Percentiles rank a stretch among this genome's conserved stretches.
Conservation (phyloP, 2,888 invertebrate species). For the Eustalomyia histrio region DNA sequence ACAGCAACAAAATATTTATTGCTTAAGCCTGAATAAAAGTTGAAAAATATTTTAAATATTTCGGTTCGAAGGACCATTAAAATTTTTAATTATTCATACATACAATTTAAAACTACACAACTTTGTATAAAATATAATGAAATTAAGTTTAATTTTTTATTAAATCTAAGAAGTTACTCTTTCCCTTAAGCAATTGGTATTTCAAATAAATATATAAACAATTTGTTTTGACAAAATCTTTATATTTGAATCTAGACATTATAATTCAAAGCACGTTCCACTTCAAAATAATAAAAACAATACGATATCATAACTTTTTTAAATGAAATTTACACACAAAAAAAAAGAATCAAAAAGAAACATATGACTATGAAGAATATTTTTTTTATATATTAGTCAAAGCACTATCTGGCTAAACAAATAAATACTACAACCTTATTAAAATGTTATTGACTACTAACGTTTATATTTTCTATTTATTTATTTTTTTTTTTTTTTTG, state of each 20-base stretch:
- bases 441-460: slow-evolving; percentile 4
- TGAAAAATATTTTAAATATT: too few species aligned
- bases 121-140: too few species aligned
- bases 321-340: not conserved
- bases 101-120: too few species aligned
- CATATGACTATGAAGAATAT: slow-evolving; percentile 17
- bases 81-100: too few species aligned
- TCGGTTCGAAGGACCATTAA: too few species aligned
- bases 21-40: too few species aligned
- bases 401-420: slow-evolving; percentile 32
- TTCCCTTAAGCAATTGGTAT: slow-evolving; percentile 10
- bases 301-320: slow-evolving; percentile 32
- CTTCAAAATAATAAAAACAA: slow-evolving; percentile 57
- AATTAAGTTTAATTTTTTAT: too few species aligned
- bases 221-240: slow-evolving; percentile 35
- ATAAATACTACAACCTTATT: slow-evolving; percentile 8
- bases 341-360: slow-evolving; percentile 20
- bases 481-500: not conserved
- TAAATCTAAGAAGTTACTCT: not conserved
- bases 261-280: slow-evolving; percentile 61
- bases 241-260: slow-evolving; percentile 48
- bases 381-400: slow-evolving; percentile 8
- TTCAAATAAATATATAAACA: slow-evolving; percentile 36
- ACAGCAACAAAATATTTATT: too few species aligned
- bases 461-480: not conserved